Base-by-base conservation (phyloP, 1,140 invertebrate species). In the Metaphire vulgaris region DNA sequence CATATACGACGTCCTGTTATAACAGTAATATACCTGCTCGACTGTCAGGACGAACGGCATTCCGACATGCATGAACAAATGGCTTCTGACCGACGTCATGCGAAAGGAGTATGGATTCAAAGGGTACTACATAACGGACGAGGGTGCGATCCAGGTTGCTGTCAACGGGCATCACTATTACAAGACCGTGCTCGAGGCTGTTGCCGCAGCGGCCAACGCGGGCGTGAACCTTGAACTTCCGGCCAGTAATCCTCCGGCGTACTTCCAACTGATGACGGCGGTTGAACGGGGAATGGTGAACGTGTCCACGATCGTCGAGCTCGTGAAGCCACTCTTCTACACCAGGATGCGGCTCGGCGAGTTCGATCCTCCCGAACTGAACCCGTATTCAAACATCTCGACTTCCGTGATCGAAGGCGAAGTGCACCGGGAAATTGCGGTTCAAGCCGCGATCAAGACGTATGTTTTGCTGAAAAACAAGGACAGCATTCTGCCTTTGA, bases 121-220 rank as follows among this genome's bases (percentile, higher is more conserved):
- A 29, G 83, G 83, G 33, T 85, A 84, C 75, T 83, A 85, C 0
- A 79, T 85, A 67, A 84, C 83, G 78, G 85, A 86, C 77, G 78
- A 81, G 65, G 79, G 75, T 1, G 85, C 85, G 6, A 80, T 86
- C 31, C 83, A 84, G 68, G 81, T 80, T 72, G 81, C 83, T 2
- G 80, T 83, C 33, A 26, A 6, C 6, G 72, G 64, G 21, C 85
- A 86, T 34, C 74, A 82, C 33, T 86, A 85, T 76, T 74, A 80
- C 21, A 80, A 81, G 68, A 81, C 79, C 65, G 56, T 75, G 1
- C 74, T 81, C 2, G 81, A 83, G 30, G 80, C 83, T 32, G 84
- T 78, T 0, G 81, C 81, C 14, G 81, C 79, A 0, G 79, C 79
- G 74, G 74, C 84, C 12, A 82, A 84, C 31, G 83, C 83, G 64